phyloP scores from a whole-genome alignment of 1,140 invertebrate species.

The Pectinophora gossypiella region DNA sequence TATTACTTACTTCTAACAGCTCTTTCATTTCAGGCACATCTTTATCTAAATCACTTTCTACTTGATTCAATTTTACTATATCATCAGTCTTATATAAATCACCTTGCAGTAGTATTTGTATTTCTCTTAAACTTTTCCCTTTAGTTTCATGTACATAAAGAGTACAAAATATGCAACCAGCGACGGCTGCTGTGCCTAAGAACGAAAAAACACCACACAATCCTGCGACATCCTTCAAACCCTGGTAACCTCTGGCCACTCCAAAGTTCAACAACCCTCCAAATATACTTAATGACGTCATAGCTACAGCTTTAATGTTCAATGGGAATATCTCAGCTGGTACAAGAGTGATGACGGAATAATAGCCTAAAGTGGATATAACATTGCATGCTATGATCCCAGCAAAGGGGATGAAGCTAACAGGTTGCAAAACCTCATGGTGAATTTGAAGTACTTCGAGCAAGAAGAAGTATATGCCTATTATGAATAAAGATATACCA shows the following conservation, averaged over 20 bases:
- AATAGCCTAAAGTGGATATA: conserved; percentile 74
- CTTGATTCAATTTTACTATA: conserved; percentile 5
- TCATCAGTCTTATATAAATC: conserved; percentile 22
- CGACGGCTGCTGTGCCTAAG: conserved; percentile 62
- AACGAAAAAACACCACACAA: conserved; percentile 71
- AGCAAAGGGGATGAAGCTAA: conserved; percentile 67
- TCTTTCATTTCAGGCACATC: not conserved
- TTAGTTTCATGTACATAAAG: conserved; percentile 84
- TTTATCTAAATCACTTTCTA: not conserved
- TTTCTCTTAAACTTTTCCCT: conserved; percentile 80
- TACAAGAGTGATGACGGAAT: conserved; percentile 76
- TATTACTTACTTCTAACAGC: not conserved
- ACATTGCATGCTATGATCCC: conserved; percentile 75
- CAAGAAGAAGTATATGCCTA: conserved; percentile 72
- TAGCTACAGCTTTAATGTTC: conserved; percentile 76
- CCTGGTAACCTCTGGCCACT: conserved; percentile 70
- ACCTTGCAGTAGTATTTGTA: conserved; percentile 70
- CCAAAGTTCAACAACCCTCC: conserved; percentile 60
- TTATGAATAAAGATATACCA: conserved; percentile 61
- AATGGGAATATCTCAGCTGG: conserved; percentile 78
- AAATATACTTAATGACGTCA: conserved; percentile 59
- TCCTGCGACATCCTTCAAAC: conserved; percentile 62
- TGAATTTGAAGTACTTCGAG: conserved; percentile 37
- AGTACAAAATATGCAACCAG: conserved; percentile 73
- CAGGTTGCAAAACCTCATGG: conserved; percentile 27